Evolutionary conservation across 1,140 invertebrate species (phyloP), one percentile per base, ranked within the genome.

Genomic region (Globodera ellingtonae): DNA sequence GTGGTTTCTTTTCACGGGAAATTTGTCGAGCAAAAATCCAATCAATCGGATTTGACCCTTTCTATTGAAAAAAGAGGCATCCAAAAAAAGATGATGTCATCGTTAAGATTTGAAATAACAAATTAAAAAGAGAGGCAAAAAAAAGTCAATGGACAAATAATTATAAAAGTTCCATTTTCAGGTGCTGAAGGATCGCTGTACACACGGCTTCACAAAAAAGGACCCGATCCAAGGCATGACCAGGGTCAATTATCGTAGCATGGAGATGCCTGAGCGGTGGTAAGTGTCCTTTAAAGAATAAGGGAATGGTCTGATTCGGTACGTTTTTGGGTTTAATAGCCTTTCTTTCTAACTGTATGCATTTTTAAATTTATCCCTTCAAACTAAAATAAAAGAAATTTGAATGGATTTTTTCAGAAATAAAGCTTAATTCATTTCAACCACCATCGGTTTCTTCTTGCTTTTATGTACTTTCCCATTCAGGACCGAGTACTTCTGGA

Each of bases 191-290:
- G 82, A 84, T 62, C 87, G 85, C 18, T 86, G 75, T 71, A 82
- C 82, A 18, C 86, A 89, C 65, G 87, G 87, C 50, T 89, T 81
- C 85, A 85, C 73, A 65, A 47, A 46, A 50, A 86, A 52, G 75
- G 79, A 35, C 86, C 84, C 35, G 84, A 89, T 72, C 69, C 44
- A 72, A 62, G 50, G 21, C n/a, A 73, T 56, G 7, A 82, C 77
- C 65, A 21, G 77, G 4, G 72, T 44, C 7, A 78, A 67, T 59
- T 81, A 72, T 62, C 50, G 59, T 10, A 77, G 67, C 15, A 82
- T 85, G n/a, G 70, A 73, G 35, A 79, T 87, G 44, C 86, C 86
- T 13, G 86, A 87, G 47, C 81, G 79, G 70, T 87, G 86, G 86
- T 88, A 0, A 69, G 72, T 73, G 1, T 2, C 35, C 35, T 35